phyloP scores from a whole-genome alignment of 2,113 vertebrate genomes.

The Larimichthys polyactis region DNA sequence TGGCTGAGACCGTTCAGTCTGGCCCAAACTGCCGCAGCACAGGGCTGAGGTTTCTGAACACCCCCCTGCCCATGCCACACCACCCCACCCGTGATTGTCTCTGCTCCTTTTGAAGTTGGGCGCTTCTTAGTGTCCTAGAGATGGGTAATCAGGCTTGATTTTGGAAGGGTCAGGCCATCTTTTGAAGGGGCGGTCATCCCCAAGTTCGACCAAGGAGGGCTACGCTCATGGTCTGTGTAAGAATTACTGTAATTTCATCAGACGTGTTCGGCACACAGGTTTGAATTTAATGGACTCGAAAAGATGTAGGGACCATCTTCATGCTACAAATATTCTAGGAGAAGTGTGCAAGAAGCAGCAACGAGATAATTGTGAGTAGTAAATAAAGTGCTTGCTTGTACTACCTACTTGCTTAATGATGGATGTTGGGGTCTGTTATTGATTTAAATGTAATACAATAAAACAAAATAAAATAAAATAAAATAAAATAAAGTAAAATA shows the following conservation, averaged over 20 bases:
- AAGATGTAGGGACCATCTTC: slow-evolving; percentile 23
- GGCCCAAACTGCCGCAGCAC: slow-evolving; percentile 67
- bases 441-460: not conserved
- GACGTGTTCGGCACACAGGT: slow-evolving; percentile 18
- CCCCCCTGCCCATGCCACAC: slow-evolving; percentile 6
- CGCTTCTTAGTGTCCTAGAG: slow-evolving; percentile 87
- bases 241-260: slow-evolving; percentile 62
- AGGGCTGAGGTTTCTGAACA: slow-evolving; percentile 69
- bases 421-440: not conserved
- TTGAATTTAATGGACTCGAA: slow-evolving; percentile 23
- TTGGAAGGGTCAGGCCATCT: slow-evolving; percentile 76
- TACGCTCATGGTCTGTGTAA: slow-evolving; percentile 33
- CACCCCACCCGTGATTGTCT: slow-evolving; percentile 80
- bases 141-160: slow-evolving; percentile 87
- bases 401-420: slow-evolving; percentile 26
- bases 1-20: slow-evolving; percentile 77
- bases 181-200: slow-evolving; percentile 73
- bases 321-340: slow-evolving; percentile 23
- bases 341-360: slow-evolving; percentile 36
- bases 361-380: slow-evolving; percentile 26
- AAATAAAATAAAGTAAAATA: slow-evolving; percentile 5
- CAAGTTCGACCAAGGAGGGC: slow-evolving; percentile 63
- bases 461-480: not conserved
- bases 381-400: slow-evolving; percentile 13
- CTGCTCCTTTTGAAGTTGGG: slow-evolving; percentile 83